Percentiles rank a stretch among this genome's conserved stretches.
Evolutionary conservation across 2,888 invertebrate species (phyloP).

Genomic region (Macrophya alboannulata): DNA sequence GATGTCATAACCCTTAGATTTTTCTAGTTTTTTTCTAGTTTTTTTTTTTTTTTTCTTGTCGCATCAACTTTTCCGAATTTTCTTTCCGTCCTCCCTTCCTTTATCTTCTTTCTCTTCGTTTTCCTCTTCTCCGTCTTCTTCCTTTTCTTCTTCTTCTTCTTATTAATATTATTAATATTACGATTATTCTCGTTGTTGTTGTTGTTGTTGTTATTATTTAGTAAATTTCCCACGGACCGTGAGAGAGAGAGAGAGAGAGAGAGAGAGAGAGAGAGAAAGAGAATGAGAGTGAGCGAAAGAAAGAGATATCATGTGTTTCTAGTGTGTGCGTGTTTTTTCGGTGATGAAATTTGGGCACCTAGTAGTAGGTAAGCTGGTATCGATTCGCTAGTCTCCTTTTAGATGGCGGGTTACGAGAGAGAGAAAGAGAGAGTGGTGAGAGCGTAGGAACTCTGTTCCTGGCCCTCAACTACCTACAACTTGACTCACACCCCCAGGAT

Average conservation of each 20-base stretch:
- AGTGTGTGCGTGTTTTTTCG: neutral
- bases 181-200: too few relatives aligned
- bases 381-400: slow-evolving; percentile 51
- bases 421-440: slow-evolving; percentile 29
- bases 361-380: slow-evolving; percentile 54
- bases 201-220: too few relatives aligned
- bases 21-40: neutral
- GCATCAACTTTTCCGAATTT: slow-evolving; percentile 12
- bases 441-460: slow-evolving; percentile 52
- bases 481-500: slow-evolving; percentile 38
- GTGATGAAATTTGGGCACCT: slow-evolving; percentile 4
- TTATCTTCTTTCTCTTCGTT: neutral
- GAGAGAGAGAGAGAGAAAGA: slow-evolving; percentile 56
- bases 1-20: neutral
- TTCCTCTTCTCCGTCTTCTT: neutral
- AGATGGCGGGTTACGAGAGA: slow-evolving; percentile 57
- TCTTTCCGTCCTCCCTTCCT: neutral
- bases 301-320: slow-evolving; percentile 8
- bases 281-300: slow-evolving; percentile 46
- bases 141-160: neutral
- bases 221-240: too few relatives aligned
- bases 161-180: too few relatives aligned
- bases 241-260: neutral
- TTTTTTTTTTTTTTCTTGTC: neutral
- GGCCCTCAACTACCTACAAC: slow-evolving; percentile 54